Evolutionary conservation across 2,113 vertebrate genomes (phyloP).

Genomic region (Stigmatopora nigra): DNA sequence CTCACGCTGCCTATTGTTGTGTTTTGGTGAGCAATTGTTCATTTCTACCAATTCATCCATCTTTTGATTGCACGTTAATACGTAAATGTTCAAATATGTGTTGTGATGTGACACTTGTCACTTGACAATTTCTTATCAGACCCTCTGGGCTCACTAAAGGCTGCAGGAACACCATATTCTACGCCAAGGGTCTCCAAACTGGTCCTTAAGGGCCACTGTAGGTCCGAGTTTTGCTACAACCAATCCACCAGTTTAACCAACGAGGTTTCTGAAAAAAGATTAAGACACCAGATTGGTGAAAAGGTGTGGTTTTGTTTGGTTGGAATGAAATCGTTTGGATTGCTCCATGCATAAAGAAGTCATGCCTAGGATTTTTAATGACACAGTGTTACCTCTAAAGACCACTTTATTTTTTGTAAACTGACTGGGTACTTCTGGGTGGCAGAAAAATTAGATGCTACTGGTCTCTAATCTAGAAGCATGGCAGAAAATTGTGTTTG

Average conservation of each 20-base stretch:
- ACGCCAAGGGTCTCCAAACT: constrained; percentile 30
- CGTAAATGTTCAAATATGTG: constrained; percentile 6
- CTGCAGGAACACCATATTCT: constrained; percentile 52
- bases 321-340: too few relatives aligned
- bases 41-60: constrained; percentile 7
- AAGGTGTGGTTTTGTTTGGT: too few relatives aligned
- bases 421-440: not conserved
- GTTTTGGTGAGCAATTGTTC: constrained; percentile 43
- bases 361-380: constrained; percentile 44
- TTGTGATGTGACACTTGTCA: constrained; percentile 28
- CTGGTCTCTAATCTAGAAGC: not conserved
- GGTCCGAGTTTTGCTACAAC: too few relatives aligned
- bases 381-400: constrained; percentile 65
- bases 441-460: not conserved
- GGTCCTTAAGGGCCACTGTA: too few relatives aligned
- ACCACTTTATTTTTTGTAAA: constrained; percentile 8
- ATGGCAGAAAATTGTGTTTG: not conserved
- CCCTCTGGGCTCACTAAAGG: constrained; percentile 32
- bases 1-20: constrained; percentile 53
- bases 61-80: constrained; percentile 23
- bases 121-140: constrained; percentile 38
- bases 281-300: too few relatives aligned
- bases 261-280: too few relatives aligned
- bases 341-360: constrained; percentile 50
- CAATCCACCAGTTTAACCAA: too few relatives aligned